A percentile compares a stretch with the other conserved stretches of the same genome.
Evolutionary conservation across 2,797 vertebrate genomes (phyloP).

Genomic region (Synanceia verrucosa): DNA sequence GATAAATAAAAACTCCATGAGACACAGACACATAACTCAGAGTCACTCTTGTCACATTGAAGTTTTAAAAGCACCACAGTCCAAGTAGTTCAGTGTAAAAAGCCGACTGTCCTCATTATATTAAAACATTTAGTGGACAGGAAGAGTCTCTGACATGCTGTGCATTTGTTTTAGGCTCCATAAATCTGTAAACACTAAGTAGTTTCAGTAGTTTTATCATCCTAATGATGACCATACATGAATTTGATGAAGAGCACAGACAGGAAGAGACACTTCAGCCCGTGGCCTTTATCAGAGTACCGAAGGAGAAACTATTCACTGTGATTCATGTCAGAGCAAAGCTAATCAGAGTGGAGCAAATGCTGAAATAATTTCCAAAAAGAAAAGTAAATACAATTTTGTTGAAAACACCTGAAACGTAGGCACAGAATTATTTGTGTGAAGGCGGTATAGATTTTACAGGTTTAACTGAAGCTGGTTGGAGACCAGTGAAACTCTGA

Average conservation of each 20-base stretch:
- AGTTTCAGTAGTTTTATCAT: background rate
- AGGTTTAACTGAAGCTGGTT: background rate
- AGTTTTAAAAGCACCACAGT: slow-evolving; percentile 3
- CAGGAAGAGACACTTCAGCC: background rate
- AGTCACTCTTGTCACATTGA: background rate
- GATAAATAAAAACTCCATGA: slow-evolving; percentile 13
- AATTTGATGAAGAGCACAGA: background rate
- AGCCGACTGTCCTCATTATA: slow-evolving; percentile 12
- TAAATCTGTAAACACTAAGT: background rate
- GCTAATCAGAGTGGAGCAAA: background rate
- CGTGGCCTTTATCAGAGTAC: background rate
- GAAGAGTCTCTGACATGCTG: background rate
- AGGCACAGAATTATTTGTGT: background rate
- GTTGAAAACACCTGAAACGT: background rate
- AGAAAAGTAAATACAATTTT: background rate
- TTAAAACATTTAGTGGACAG: background rate
- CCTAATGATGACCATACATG: too few relatives aligned
- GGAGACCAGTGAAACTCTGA: background rate
- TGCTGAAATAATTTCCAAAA: background rate
- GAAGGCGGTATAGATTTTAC: background rate
- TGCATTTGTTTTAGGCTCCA: background rate
- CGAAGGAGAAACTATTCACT: background rate
- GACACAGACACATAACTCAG: background rate
- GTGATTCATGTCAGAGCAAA: background rate
- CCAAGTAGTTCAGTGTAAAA: background rate